Percentiles rank a stretch among this genome's conserved stretches.
Conservation (phyloP, 2,888 invertebrate genomes). For the Eupelmus urozonus region DNA sequence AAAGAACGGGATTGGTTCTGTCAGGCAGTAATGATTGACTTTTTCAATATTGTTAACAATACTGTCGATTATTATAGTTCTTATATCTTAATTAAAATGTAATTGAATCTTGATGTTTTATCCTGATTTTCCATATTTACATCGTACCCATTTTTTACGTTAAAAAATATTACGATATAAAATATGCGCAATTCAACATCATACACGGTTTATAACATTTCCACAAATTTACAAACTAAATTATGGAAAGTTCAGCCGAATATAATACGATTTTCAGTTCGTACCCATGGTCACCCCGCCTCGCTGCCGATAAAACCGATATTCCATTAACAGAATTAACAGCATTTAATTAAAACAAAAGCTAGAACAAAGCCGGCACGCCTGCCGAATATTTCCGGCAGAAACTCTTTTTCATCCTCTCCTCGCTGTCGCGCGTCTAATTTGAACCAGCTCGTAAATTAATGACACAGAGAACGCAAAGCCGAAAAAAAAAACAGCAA, state of each 20-base stretch:
- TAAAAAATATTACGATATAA: too few relatives aligned
- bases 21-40: too few relatives aligned
- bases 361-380: conserved; percentile 10
- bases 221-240: background rate
- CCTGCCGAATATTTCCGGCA: background rate
- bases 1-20: too few relatives aligned
- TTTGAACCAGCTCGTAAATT: conserved; percentile 8
- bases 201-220: too few relatives aligned
- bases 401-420: background rate
- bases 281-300: background rate
- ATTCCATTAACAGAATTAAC: conserved; percentile 35
- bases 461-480: background rate
- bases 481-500: background rate
- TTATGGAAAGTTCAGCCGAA: background rate
- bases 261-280: background rate
- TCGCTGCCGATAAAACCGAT: conserved; percentile 41
- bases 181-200: too few relatives aligned
- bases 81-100: too few relatives aligned
- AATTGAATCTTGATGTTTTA: too few relatives aligned
- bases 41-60: too few relatives aligned
- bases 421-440: background rate
- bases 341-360: conserved; percentile 41
- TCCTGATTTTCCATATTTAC: too few relatives aligned
- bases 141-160: too few relatives aligned
- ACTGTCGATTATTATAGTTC: too few relatives aligned